A percentile compares a stretch with the other conserved stretches of the same genome.
Conservation (phyloP, 1,140 invertebrate species). For the Homalodisca vitripennis region DNA sequence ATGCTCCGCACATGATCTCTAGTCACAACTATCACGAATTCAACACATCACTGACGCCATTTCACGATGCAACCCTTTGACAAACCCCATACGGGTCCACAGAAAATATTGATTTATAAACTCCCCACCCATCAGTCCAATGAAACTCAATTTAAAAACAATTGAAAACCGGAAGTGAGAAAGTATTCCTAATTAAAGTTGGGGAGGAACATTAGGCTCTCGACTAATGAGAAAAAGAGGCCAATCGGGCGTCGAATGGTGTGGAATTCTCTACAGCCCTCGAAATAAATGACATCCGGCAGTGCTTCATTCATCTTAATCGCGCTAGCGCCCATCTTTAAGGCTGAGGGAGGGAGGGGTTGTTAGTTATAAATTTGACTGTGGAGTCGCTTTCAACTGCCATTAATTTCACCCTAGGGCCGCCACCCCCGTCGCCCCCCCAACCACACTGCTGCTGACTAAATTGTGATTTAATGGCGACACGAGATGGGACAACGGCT, state of each 20-base stretch:
- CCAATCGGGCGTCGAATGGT: not conserved
- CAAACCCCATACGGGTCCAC: too few species aligned
- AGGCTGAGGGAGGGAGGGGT: not conserved
- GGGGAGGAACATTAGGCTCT: not conserved
- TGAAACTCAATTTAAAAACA: conserved; percentile 8
- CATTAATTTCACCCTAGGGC: conserved; percentile 22
- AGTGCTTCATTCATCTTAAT: conserved; percentile 7
- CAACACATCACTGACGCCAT: too few species aligned
- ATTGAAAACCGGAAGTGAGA: conserved; percentile 1
- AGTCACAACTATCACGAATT: too few species aligned
- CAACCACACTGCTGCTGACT: not conserved
- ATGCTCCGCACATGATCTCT: too few species aligned
- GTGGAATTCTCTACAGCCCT: not conserved
- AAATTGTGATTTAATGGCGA: conserved; percentile 19
- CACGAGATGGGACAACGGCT: not conserved
- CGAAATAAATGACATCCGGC: not conserved
- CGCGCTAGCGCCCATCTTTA: not conserved
- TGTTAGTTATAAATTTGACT: conserved; percentile 13
- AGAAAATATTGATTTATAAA: too few species aligned
- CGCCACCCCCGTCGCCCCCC: not conserved
- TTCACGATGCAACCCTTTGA: too few species aligned
- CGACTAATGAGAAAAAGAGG: conserved; percentile 12
- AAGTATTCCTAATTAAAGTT: conserved; percentile 7
- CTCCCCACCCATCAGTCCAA: too few species aligned
- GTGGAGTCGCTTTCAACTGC: conserved; percentile 9